Conservation (phyloP, 2,113 vertebrate genomes). For the Seriola quinqueradiata region DNA sequence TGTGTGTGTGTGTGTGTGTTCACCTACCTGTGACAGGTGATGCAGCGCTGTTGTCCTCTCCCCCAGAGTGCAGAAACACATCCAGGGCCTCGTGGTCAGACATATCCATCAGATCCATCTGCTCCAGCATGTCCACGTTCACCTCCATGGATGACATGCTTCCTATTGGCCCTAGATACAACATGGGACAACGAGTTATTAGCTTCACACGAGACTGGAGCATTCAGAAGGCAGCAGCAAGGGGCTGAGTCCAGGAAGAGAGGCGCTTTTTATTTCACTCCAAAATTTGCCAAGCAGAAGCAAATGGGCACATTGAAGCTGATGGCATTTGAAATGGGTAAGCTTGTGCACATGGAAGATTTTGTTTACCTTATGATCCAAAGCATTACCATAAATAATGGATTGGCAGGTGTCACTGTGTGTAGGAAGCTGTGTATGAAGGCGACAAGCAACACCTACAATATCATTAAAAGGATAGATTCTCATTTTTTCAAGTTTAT, state of each 20-base stretch:
- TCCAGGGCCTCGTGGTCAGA: slow-evolving; percentile 97
- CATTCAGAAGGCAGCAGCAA: slow-evolving; percentile 42
- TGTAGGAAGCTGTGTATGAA: slow-evolving; percentile 17
- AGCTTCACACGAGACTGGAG: not conserved
- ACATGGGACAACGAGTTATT: slow-evolving; percentile 28
- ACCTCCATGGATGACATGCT: slow-evolving; percentile 99
- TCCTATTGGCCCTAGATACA: slow-evolving; percentile 91
- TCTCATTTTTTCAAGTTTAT: not conserved
- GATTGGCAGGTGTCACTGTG: slow-evolving; percentile 11
- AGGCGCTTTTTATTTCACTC: not conserved
- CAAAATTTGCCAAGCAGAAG: slow-evolving; percentile 43
- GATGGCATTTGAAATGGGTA: slow-evolving; percentile 41
- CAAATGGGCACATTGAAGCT: slow-evolving; percentile 51
- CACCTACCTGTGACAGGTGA: slow-evolving; percentile 89
- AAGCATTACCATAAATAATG: slow-evolving; percentile 22
- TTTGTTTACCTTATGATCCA: slow-evolving; percentile 9
- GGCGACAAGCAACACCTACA: slow-evolving; percentile 3
- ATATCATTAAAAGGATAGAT: not conserved
- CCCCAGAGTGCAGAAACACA: slow-evolving; percentile 94
- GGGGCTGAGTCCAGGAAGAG: slow-evolving; percentile 71
- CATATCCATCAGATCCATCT: slow-evolving; percentile 98
- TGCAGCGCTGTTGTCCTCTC: slow-evolving; percentile 88
- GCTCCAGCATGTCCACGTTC: slow-evolving; percentile 97
- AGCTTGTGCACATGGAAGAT: slow-evolving; percentile 8
- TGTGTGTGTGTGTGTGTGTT: slow-evolving; percentile 12